Evolutionary conservation across 2,797 vertebrate species (phyloP).

Genomic region (Amblyopsis hoosieri): DNA sequence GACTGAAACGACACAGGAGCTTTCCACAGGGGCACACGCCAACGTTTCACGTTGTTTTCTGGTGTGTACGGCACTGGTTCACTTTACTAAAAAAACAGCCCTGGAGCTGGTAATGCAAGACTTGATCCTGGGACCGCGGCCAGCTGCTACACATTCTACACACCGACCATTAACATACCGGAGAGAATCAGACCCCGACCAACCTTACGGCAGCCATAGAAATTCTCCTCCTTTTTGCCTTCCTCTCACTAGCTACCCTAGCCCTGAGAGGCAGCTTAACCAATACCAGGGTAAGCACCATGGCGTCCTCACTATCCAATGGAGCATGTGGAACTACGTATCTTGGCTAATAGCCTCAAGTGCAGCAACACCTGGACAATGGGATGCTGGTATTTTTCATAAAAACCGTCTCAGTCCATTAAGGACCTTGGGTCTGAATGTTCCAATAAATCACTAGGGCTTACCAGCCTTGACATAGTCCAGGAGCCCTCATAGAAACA

Average conservation of each 20-base stretch:
- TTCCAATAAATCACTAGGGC: conserved; percentile 55
- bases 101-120: conserved; percentile 80
- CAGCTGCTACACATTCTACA: conserved; percentile 83
- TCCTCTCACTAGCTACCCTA: conserved; percentile 13
- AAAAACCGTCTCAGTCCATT: conserved; percentile 37
- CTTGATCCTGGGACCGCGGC: conserved; percentile 64
- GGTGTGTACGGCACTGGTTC: conserved; percentile 60
- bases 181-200: conserved; percentile 65
- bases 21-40: conserved; percentile 12
- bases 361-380: conserved; percentile 41
- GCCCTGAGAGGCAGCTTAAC: conserved; percentile 36
- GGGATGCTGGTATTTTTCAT: conserved; percentile 28
- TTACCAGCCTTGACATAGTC: conserved; percentile 66
- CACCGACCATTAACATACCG: conserved; percentile 83
- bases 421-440: conserved; percentile 37
- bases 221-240: conserved; percentile 18
- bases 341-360: conserved; percentile 14
- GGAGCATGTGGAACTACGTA: conserved; percentile 10
- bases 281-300: conserved; percentile 35
- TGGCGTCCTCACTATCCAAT: conserved; percentile 15
- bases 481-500: conserved; percentile 65
- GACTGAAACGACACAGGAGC: conserved; percentile 12
- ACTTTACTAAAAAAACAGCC: conserved; percentile 84
- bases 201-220: conserved; percentile 44
- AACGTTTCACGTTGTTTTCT: conserved; percentile 40